phyloP scores from a whole-genome alignment of 23 tunicate genomes.

The Corella eumyota region DNA sequence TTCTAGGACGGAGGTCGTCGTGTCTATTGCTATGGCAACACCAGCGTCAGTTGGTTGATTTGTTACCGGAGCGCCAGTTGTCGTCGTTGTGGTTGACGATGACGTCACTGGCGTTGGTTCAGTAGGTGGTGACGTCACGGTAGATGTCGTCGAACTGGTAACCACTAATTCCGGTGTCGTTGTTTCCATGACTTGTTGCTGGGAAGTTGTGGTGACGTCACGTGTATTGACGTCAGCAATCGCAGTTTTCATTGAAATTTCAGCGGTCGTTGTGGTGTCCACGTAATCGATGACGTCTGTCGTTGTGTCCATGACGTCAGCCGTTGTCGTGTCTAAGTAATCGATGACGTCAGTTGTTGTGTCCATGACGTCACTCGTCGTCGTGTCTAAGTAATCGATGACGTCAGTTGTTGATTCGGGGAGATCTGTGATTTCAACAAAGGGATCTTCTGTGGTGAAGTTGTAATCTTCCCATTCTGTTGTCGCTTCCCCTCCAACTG shows the following conservation, averaged over 20 bases:
- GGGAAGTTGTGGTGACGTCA: conserved; percentile 5
- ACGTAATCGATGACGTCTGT: neutral
- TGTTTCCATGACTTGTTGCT: neutral
- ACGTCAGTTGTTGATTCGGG: too few relatives aligned
- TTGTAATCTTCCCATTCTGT: too few relatives aligned
- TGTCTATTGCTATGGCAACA: conserved; percentile 5
- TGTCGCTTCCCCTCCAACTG: too few relatives aligned
- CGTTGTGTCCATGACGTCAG: neutral
- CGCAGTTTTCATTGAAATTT: too few relatives aligned
- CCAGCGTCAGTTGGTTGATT: neutral
- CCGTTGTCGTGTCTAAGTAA: conserved; percentile 3
- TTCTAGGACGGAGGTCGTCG: conserved; percentile 6
- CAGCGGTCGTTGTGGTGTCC: neutral
- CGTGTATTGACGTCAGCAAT: neutral
- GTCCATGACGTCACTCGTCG: neutral
- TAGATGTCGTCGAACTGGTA: neutral
- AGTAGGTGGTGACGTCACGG: neutral
- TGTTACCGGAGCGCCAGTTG: neutral
- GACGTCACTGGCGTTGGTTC: neutral
- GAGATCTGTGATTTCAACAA: too few relatives aligned
- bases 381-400: too few relatives aligned
- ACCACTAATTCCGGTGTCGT: neutral
- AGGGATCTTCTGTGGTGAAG: too few relatives aligned
- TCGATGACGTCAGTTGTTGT: neutral
- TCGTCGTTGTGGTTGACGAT: neutral